These are phyloP conservation scores for Rhaphigaster nebulosa DNA, from an alignment of 2,888 invertebrate species.

Conservation along the genomic window DNA sequence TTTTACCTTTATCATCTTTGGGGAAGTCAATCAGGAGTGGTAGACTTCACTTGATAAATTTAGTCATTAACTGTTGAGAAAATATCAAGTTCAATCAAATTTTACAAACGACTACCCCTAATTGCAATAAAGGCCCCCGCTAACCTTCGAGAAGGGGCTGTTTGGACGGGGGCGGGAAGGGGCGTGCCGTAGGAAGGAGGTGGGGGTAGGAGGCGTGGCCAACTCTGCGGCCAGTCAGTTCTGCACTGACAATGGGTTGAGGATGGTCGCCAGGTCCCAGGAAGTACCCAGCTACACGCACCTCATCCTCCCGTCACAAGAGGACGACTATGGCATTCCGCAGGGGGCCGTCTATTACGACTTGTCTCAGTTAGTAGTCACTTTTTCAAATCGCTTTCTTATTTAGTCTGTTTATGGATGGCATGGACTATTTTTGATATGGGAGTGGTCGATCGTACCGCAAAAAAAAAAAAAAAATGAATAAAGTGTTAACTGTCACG, in stretches of 20 bases:
- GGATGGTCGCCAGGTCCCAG: slow-evolving; percentile 62
- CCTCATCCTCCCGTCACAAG: slow-evolving; percentile 62
- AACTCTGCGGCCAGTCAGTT: slow-evolving; percentile 16
- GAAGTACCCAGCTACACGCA: slow-evolving; percentile 64
- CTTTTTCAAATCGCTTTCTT: not conserved
- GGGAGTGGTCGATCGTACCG: not conserved
- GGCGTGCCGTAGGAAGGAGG: slow-evolving; percentile 51
- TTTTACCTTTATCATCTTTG: too few species aligned
- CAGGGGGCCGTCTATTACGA: slow-evolving; percentile 65
- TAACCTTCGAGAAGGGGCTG: not conserved
- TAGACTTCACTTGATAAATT: too few species aligned
- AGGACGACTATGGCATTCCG: slow-evolving; percentile 55
- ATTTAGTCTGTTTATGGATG: not conserved
- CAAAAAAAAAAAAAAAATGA: not conserved
- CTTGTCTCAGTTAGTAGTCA: slow-evolving; percentile 65
- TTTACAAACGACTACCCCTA: not conserved
- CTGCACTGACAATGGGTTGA: slow-evolving; percentile 54
- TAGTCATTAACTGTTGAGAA: too few species aligned
- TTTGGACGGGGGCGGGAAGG: slow-evolving; percentile 47
- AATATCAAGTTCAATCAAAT: not conserved
- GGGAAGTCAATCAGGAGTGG: too few species aligned
- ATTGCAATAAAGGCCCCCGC: not conserved
- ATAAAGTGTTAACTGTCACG: not conserved
- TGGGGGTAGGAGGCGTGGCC: slow-evolving; percentile 56
- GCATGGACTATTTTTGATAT: not conserved